Percentiles rank a stretch among this genome's conserved stretches.
phyloP scores from a whole-genome alignment of 2,113 vertebrate species.

The Jaculus jaculus region DNA sequence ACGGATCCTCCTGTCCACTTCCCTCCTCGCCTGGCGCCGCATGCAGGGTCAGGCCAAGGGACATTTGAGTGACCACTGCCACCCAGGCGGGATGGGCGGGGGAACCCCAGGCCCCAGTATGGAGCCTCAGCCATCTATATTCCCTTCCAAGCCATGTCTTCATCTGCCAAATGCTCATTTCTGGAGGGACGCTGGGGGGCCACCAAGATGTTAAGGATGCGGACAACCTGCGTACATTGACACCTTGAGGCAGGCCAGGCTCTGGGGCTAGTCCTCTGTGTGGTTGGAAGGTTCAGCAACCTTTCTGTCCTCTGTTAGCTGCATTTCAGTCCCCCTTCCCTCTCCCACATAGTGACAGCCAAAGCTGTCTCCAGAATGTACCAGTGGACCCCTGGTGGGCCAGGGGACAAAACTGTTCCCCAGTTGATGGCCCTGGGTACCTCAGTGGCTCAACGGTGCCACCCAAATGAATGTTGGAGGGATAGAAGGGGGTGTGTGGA shows the following conservation, averaged over 20 bases:
- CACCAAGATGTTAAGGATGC: not conserved
- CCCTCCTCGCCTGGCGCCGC: not conserved
- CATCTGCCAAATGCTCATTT: too few species aligned
- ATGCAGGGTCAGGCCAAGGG: not conserved
- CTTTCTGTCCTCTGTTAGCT: not conserved
- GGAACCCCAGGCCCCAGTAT: too few species aligned
- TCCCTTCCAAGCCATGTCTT: not conserved
- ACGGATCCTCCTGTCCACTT: not conserved
- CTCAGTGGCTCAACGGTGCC: not conserved
- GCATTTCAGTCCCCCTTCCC: not conserved
- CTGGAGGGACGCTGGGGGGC: not conserved
- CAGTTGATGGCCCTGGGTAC: not conserved
- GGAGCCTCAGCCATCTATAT: not conserved
- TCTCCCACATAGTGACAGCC: not conserved
- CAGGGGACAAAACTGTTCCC: not conserved
- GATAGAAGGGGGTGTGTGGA: too few species aligned
- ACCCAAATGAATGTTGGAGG: too few species aligned
- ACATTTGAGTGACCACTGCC: too few species aligned
- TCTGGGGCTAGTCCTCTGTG: not conserved
- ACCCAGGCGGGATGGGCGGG: not conserved
- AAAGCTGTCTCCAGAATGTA: not conserved
- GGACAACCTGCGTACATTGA: fast-evolving
- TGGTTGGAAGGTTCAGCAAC: fast-evolving
- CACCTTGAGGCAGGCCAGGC: not conserved
- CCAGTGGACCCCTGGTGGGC: not conserved